These are phyloP conservation scores for Lanistes nyassanus DNA, from an alignment of 1,140 invertebrate species.

Conservation along the genomic window DNA sequence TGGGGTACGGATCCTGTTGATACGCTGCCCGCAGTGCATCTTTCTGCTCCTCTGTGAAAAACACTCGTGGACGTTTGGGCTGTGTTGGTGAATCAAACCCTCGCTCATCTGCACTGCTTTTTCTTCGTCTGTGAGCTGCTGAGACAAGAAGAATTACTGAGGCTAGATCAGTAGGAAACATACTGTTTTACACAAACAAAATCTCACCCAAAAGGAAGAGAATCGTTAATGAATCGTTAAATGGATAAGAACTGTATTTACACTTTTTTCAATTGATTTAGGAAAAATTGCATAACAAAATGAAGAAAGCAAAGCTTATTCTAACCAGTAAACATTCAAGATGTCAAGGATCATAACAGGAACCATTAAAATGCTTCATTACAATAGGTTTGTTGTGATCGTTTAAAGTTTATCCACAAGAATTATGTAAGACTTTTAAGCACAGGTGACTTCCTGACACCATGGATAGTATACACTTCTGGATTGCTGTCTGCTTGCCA, in stretches of 20 bases:
- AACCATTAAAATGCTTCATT: too few relatives aligned
- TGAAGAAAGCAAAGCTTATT: background rate
- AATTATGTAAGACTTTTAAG: too few relatives aligned
- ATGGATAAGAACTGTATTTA: background rate
- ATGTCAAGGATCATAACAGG: too few relatives aligned
- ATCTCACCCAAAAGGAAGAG: too few relatives aligned
- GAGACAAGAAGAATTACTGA: slow-evolving; percentile 29
- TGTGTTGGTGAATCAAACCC: slow-evolving; percentile 54
- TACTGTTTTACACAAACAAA: background rate
- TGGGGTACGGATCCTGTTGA: slow-evolving; percentile 94
- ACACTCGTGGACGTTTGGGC: slow-evolving; percentile 75
- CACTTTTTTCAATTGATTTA: background rate
- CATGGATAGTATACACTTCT: too few relatives aligned
- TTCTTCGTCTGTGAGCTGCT: slow-evolving; percentile 53
- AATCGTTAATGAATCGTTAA: too few relatives aligned
- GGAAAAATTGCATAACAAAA: background rate
- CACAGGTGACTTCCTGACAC: too few relatives aligned
- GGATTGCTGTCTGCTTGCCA: too few relatives aligned
- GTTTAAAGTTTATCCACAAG: too few relatives aligned
- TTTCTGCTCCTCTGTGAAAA: slow-evolving; percentile 98
- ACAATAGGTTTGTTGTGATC: too few relatives aligned
- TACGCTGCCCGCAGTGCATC: slow-evolving; percentile 94
- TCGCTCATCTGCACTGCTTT: slow-evolving; percentile 55
- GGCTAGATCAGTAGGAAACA: background rate
- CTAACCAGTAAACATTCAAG: too few relatives aligned